A percentile compares a stretch with the other conserved stretches of the same genome.
These are phyloP conservation scores for Ormyrus pomaceus DNA, from an alignment of 2,888 invertebrate species.

Conservation along the genomic window DNA sequence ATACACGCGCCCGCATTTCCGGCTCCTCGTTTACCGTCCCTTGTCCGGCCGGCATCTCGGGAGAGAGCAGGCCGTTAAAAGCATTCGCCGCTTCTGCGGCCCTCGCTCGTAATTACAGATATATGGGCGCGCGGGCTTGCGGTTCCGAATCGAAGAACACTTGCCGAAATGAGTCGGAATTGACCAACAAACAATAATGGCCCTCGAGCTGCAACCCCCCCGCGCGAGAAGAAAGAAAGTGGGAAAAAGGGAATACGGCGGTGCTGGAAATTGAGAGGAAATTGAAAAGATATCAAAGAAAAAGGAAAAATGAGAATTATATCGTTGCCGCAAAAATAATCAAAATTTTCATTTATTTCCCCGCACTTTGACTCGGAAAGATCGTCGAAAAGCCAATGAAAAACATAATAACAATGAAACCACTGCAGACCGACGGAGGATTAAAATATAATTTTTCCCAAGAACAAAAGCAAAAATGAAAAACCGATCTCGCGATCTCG, in stretches of 20 bases:
- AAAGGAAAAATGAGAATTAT: background rate
- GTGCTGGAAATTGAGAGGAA: constrained; percentile 11
- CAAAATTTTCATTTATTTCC: no score
- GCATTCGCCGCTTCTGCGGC: constrained; percentile 66
- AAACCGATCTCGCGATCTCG: no score
- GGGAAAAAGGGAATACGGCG: background rate
- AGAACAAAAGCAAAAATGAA: no score
- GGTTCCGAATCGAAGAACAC: constrained; percentile 64
- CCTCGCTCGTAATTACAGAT: constrained; percentile 67
- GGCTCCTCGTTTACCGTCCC: constrained; percentile 28
- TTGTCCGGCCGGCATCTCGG: constrained; percentile 20
- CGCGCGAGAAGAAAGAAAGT: background rate
- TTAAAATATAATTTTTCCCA: no score
- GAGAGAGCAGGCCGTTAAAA: constrained; percentile 64
- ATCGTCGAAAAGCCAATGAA: no score
- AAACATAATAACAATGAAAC: no score
- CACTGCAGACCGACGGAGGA: no score
- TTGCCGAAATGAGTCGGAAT: constrained; percentile 64
- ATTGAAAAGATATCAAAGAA: background rate
- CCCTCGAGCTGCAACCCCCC: constrained; percentile 7
- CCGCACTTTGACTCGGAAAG: no score
- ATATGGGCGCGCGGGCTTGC: constrained; percentile 55
- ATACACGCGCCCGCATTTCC: constrained; percentile 39
- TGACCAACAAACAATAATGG: constrained; percentile 63
- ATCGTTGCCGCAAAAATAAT: no score